phyloP scores from a whole-genome alignment of 2,113 vertebrate genomes.

The Paraplagusia blochii region DNA sequence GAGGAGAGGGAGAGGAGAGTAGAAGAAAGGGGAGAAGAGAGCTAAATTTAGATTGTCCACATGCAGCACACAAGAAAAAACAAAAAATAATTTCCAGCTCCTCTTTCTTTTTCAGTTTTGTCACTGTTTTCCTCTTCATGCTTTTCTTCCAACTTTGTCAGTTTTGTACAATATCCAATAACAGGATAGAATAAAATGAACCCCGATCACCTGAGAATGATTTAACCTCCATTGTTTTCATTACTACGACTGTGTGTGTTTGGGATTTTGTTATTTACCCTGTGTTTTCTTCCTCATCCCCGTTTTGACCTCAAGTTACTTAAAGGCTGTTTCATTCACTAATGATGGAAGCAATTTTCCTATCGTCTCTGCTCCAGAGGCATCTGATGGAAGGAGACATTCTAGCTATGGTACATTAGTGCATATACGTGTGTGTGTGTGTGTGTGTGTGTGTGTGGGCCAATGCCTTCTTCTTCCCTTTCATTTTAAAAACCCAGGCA shows the following conservation, averaged over 20 bases:
- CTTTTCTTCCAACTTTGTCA: too few relatives aligned
- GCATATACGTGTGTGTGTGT: conserved; percentile 10
- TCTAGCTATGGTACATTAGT: conserved; percentile 17
- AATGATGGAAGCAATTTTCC: conserved; percentile 51
- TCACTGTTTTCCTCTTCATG: neutral
- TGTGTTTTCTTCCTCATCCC: neutral
- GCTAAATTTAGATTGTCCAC: conserved; percentile 67
- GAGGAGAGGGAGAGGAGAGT: conserved; percentile 20
- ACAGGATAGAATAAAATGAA: too few relatives aligned
- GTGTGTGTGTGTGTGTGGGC: conserved; percentile 14
- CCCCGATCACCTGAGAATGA: neutral
- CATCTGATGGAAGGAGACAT: conserved; percentile 21
- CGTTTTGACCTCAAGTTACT: conserved; percentile 3
- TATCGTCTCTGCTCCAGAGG: conserved; percentile 35
- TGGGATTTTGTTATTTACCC: neutral
- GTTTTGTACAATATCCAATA: too few relatives aligned
- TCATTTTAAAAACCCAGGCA: conserved; percentile 44
- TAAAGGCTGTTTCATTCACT: conserved; percentile 37
- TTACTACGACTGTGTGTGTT: neutral
- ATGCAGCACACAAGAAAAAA: conserved; percentile 31
- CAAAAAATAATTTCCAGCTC: conserved; percentile 10
- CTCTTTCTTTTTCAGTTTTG: neutral
- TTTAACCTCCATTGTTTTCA: neutral
- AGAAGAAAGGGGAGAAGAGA: conserved; percentile 1
- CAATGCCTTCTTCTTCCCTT: conserved; percentile 18